phyloP scores from a whole-genome alignment of 2,888 invertebrate genomes.

The Xylota sylvarum region DNA sequence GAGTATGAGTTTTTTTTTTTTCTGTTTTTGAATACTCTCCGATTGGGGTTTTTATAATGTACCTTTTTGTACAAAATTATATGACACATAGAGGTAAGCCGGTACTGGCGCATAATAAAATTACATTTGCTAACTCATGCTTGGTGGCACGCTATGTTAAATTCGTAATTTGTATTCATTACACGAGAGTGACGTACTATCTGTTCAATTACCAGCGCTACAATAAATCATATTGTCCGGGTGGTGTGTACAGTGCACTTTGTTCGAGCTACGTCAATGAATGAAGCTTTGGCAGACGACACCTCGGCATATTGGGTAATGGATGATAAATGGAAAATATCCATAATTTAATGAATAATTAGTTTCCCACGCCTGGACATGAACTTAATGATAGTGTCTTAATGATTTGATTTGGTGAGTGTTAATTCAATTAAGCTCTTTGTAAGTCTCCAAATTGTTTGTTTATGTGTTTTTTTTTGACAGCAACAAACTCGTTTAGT shows the following conservation, averaged over 20 bases:
- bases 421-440: too few relatives aligned
- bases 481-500: neutral
- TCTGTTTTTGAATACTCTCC: neutral
- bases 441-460: neutral
- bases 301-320: slow-evolving; percentile 11
- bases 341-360: slow-evolving; percentile 22
- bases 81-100: slow-evolving; percentile 24
- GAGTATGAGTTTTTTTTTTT: neutral
- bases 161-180: slow-evolving; percentile 61
- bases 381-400: too few relatives aligned
- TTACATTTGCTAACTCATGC: neutral
- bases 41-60: neutral
- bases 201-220: slow-evolving; percentile 24
- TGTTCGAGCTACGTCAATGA: slow-evolving; percentile 40
- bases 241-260: slow-evolving; percentile 55
- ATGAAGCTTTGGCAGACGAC: slow-evolving; percentile 9
- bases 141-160: slow-evolving; percentile 24
- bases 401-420: too few relatives aligned
- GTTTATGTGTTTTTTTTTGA: neutral
- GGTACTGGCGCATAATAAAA: slow-evolving; percentile 7
- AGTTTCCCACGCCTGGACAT: slow-evolving; percentile 30
- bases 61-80: neutral
- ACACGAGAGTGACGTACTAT: slow-evolving; percentile 50
- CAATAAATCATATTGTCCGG: slow-evolving; percentile 45
- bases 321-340: neutral